phyloP scores from a whole-genome alignment of 2,113 vertebrate genomes.

The Symphodus melops region DNA sequence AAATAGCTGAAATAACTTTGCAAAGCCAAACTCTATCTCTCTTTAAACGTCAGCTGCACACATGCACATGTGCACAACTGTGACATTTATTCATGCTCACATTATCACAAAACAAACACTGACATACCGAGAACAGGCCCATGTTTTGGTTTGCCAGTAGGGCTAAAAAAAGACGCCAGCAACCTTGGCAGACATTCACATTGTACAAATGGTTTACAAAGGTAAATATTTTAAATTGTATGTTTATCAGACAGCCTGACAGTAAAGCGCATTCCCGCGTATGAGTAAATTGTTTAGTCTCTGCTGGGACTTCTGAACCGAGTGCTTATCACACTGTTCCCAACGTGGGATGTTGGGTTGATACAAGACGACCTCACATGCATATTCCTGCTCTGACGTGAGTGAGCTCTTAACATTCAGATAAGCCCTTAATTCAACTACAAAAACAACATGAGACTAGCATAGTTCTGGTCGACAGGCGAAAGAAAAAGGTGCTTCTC shows the following conservation, averaged over 20 bases:
- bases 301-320: constrained; percentile 11
- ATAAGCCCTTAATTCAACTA: neutral
- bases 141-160: constrained; percentile 6
- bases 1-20: constrained; percentile 42
- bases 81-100: constrained; percentile 46
- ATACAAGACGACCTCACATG: neutral
- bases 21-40: neutral
- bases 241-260: constrained; percentile 12
- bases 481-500: neutral
- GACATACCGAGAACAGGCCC: constrained; percentile 11
- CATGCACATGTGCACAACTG: neutral
- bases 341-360: neutral
- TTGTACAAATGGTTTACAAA: constrained; percentile 15
- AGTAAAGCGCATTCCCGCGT: neutral
- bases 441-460: neutral
- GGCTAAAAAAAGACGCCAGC: constrained; percentile 20
- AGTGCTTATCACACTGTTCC: constrained; percentile 19
- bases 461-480: neutral
- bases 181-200: constrained; percentile 33
- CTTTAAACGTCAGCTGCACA: constrained; percentile 27
- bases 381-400: neutral
- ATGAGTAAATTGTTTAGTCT: neutral
- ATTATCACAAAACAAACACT: constrained; percentile 44
- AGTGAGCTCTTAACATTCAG: neutral
- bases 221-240: constrained; percentile 11